phyloP scores from a whole-genome alignment of 92 coral and sea anemone species.

The Palythoa grandis region DNA sequence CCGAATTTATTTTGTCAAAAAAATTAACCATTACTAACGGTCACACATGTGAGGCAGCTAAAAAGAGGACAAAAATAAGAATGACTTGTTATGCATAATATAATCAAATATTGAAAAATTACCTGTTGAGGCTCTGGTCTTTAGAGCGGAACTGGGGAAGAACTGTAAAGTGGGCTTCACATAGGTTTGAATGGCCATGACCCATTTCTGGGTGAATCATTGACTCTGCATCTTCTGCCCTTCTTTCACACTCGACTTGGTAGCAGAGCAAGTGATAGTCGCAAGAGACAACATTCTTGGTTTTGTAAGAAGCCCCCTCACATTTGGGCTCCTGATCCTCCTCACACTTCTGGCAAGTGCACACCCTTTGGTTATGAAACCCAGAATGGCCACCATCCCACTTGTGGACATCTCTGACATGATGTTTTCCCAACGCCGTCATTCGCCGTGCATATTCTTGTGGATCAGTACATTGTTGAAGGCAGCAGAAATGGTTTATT shows the following conservation, averaged over 20 bases:
- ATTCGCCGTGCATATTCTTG: too few relatives aligned
- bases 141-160: conserved; percentile 45
- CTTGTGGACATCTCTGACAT: too few relatives aligned
- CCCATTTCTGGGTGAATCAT: conserved; percentile 51
- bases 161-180: conserved; percentile 50
- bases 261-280: too few relatives aligned
- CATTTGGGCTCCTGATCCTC: too few relatives aligned
- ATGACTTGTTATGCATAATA: background rate
- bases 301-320: too few relatives aligned
- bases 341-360: too few relatives aligned
- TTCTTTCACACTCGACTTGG: conserved; percentile 58
- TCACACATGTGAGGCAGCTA: background rate
- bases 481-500: too few relatives aligned
- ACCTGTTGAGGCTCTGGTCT: conserved; percentile 56
- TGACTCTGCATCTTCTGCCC: conserved; percentile 46
- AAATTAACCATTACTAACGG: background rate
- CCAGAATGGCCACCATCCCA: too few relatives aligned
- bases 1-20: background rate
- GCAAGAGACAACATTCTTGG: too few relatives aligned
- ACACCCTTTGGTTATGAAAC: too few relatives aligned
- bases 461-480: too few relatives aligned
- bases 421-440: too few relatives aligned
- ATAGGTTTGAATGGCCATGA: conserved; percentile 48
- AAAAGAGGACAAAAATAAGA: background rate
- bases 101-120: background rate